Conservation (phyloP, 1,140 invertebrate genomes). For the Bemisia tabaci region DNA sequence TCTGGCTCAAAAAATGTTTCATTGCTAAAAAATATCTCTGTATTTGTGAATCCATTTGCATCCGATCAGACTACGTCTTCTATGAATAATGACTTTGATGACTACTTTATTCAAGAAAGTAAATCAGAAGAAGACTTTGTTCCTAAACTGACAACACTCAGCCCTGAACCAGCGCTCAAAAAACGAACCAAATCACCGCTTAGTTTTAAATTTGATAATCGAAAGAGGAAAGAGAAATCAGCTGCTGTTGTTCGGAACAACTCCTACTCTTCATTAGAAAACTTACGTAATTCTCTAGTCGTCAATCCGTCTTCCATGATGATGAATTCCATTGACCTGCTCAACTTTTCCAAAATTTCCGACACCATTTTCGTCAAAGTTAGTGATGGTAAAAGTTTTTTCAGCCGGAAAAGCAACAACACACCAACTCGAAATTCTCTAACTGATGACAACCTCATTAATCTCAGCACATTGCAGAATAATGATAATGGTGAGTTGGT, state of each 20-base stretch:
- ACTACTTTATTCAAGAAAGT: constrained; percentile 22
- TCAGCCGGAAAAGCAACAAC: constrained; percentile 10
- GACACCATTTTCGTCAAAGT: constrained; percentile 23
- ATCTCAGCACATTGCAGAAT: background rate
- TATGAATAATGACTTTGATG: constrained; percentile 26
- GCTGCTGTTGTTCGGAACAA: constrained; percentile 14
- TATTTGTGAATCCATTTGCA: constrained; percentile 42
- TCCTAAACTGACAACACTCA: background rate
- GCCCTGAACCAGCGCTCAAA: background rate
- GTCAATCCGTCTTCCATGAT: constrained; percentile 18
- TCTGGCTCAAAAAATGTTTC: constrained; percentile 34
- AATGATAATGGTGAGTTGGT: constrained; percentile 19
- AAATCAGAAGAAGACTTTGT: constrained; percentile 1
- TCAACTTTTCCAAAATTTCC: constrained; percentile 17
- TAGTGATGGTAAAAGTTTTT: constrained; percentile 21
- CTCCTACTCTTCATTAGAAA: constrained; percentile 20
- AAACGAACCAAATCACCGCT: background rate
- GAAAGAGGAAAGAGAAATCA: background rate
- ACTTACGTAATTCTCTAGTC: constrained; percentile 12
- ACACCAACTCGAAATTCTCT: constrained; percentile 11
- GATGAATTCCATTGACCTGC: constrained; percentile 20
- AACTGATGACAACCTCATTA: constrained; percentile 13
- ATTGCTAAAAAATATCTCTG: constrained; percentile 34
- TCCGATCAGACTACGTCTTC: constrained; percentile 14
- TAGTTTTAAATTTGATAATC: background rate